Conservation (phyloP, 2,888 invertebrate species). For the Podabrus alpinus region DNA sequence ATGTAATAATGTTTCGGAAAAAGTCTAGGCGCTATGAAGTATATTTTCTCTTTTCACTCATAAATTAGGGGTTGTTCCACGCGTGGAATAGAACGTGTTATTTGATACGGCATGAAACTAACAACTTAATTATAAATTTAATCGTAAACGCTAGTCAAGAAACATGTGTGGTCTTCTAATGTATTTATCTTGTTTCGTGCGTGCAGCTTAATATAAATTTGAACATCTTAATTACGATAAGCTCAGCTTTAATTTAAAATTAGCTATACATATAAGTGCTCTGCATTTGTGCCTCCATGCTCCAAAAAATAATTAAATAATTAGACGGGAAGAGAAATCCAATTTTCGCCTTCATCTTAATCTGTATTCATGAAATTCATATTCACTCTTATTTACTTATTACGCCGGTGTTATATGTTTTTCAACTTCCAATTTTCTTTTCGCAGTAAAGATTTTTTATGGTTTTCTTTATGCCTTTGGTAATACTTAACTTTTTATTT, state of each 20-base stretch:
- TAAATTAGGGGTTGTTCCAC: constrained; percentile 19
- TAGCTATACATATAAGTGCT: background rate
- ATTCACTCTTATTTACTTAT: background rate
- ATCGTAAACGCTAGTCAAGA: constrained; percentile 1
- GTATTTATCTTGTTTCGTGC: constrained; percentile 5
- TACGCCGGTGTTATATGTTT: background rate
- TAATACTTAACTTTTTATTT: background rate
- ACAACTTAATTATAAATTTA: constrained; percentile 25
- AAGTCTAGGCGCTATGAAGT: constrained; percentile 11
- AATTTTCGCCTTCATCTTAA: background rate
- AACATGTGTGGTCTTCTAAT: constrained; percentile 15
- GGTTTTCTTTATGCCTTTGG: background rate
- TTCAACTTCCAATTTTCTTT: background rate
- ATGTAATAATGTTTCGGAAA: constrained; percentile 29
- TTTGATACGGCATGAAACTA: constrained; percentile 17
- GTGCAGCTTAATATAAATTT: constrained; percentile 7
- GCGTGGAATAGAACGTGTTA: constrained; percentile 12
- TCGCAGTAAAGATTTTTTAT: background rate
- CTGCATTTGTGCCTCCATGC: background rate
- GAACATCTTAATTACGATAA: constrained; percentile 10
- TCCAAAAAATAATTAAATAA: background rate
- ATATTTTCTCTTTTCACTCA: constrained; percentile 9
- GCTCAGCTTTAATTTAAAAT: background rate
- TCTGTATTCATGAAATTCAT: background rate
- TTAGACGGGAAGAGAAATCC: background rate